phyloP scores from a whole-genome alignment of 2,113 vertebrate genomes.

The Physeter macrocephalus region DNA sequence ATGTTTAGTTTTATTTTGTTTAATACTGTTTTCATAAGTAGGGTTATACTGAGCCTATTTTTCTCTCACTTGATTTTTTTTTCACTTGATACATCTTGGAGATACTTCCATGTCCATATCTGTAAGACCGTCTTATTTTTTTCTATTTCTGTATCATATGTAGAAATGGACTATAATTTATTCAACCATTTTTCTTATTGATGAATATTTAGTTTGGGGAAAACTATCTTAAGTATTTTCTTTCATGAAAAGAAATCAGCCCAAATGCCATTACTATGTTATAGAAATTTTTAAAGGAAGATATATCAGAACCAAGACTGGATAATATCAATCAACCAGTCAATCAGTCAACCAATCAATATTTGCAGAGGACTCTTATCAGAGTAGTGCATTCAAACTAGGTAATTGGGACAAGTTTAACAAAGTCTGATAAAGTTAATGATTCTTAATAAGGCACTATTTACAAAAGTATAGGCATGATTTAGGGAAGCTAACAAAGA shows the following conservation, averaged over 20 bases:
- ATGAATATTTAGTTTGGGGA: neutral
- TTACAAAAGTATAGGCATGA: neutral
- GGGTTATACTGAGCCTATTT: neutral
- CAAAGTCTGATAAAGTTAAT: neutral
- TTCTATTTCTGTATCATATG: neutral
- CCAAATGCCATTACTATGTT: neutral
- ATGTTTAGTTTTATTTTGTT: neutral
- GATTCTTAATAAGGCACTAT: neutral
- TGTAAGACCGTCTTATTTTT: neutral
- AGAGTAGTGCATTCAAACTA: neutral
- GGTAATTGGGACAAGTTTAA: neutral
- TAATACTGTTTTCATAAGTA: neutral
- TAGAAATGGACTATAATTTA: neutral
- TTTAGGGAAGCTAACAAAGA: neutral
- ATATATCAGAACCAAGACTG: neutral
- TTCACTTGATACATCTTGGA: neutral
- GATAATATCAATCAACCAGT: neutral
- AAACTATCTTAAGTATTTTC: neutral
- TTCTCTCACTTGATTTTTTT: constrained; percentile 3
- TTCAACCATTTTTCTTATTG: neutral
- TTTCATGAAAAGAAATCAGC: neutral
- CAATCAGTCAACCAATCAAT: neutral
- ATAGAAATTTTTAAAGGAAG: neutral
- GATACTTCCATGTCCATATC: neutral
- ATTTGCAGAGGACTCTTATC: neutral